These are phyloP conservation scores for Arbacia lixula DNA, from an alignment of 53 echinoderm and acorn worm species.

Conservation along the genomic window DNA sequence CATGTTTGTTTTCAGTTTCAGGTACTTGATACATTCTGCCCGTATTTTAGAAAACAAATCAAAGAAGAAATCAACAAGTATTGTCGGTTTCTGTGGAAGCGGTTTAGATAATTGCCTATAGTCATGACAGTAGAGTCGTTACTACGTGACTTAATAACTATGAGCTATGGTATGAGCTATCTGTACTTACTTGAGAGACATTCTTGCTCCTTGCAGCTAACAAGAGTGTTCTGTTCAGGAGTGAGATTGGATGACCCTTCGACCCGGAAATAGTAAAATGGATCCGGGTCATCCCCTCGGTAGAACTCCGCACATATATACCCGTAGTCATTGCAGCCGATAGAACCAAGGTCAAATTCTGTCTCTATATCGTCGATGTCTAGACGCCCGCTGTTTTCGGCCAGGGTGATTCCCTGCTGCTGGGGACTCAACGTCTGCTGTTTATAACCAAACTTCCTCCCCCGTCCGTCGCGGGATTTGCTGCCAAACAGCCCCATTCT, in stretches of 20 bases:
- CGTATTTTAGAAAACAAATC: too few species aligned
- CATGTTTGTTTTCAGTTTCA: too few species aligned
- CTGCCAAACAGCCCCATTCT: constrained; percentile 63
- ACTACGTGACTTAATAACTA: too few species aligned
- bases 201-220: constrained; percentile 71
- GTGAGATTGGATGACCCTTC: constrained; percentile 38
- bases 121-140: too few species aligned
- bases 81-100: too few species aligned
- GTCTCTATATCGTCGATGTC: constrained; percentile 33
- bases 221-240: constrained; percentile 46
- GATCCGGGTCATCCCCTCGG: constrained; percentile 68
- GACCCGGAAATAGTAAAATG: constrained; percentile 58
- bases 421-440: constrained; percentile 52
- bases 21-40: too few species aligned
- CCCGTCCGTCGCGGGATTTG: constrained; percentile 61
- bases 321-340: constrained; percentile 74
- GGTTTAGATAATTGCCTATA: too few species aligned
- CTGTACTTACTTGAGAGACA: constrained; percentile 74
- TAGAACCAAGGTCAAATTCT: constrained; percentile 67
- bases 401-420: constrained; percentile 50
- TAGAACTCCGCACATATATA: constrained; percentile 84
- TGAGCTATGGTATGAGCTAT: too few species aligned
- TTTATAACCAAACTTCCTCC: constrained; percentile 63
- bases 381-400: constrained; percentile 46
- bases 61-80: too few species aligned